Base-by-base conservation (phyloP, 2,888 invertebrate species). In the Heliconius sara region DNA sequence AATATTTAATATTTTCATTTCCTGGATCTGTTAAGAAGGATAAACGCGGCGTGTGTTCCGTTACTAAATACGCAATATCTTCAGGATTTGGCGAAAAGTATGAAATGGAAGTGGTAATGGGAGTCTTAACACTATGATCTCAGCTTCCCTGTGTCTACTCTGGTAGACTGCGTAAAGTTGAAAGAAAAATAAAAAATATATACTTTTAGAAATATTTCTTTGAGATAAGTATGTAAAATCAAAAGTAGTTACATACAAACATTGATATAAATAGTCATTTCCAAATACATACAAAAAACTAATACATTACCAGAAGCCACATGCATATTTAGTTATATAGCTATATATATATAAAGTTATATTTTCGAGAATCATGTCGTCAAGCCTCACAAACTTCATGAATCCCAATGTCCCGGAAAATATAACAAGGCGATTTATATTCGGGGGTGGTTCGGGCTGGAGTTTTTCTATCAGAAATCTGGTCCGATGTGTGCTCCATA, bases 391-490 rank as follows among this genome's bases (percentile, higher is more conserved):
- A 91, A 91, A 93, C 92, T 93, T 87, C 92, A 95, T 95, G 95
- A 95, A 95, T 95, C 90, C 90, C 92, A 95, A 95, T 95, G 94
- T 93, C 85, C 92, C 93, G 93, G 94, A 93, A 95, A 95, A 95
- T 94, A 93, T 95, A 95, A 95, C 91, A 91, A 95, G 94, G 89
- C 92, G 91, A 95, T 95, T 95, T 95, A 94, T 95, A 95, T 95
- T 92, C 95, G 89, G 88, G 89, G 88, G 89, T 85, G 90, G 93
- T 90, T 86, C 86, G 89, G 90, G 88, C 89, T 86, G 86, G 86
- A 89, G 89, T 91, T 93, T 93, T 94, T 94, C 94, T 93, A 94
- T 94, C 92, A 91, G 88, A 89, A 92, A 92, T 92, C 93, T 92
- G 91, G 89, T 87, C 85, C 86, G 89, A 87, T 90, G 87, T 83